These are phyloP conservation scores for Megalurothrips usitatus DNA, from an alignment of 2,888 invertebrate genomes.

Conservation along the genomic window DNA sequence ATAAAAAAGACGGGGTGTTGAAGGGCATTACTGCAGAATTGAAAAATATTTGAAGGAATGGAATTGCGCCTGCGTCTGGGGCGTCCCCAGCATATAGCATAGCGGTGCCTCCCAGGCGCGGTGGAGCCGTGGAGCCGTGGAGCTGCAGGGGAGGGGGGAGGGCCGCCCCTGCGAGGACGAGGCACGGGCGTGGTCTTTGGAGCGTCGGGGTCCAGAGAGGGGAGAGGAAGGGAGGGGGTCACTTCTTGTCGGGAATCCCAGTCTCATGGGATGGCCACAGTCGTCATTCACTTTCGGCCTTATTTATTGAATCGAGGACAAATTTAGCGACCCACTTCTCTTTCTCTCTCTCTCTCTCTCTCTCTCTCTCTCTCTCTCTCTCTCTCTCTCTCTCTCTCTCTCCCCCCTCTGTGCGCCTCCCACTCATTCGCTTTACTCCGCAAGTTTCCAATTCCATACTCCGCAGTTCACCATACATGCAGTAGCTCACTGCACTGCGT, in stretches of 20 bases:
- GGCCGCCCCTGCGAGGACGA: too few relatives aligned
- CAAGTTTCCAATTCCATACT: conserved; percentile 16
- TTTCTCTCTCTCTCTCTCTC: neutral
- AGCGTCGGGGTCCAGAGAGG: conserved; percentile 36
- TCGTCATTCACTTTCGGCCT: conserved; percentile 17
- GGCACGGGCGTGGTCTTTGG: conserved; percentile 27
- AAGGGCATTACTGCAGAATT: too few relatives aligned
- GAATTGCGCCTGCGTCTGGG: too few relatives aligned
- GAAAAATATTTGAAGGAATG: too few relatives aligned
- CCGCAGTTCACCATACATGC: too few relatives aligned
- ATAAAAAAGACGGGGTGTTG: too few relatives aligned
- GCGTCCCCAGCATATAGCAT: too few relatives aligned
- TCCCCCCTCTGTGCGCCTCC: neutral
- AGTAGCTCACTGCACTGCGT: too few relatives aligned
- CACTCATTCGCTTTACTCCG: neutral
- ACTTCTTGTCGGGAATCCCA: neutral
- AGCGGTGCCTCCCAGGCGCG: neutral
- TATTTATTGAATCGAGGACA: conserved; percentile 22
- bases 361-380: neutral
- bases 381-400: neutral
- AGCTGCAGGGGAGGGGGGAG: too few relatives aligned
- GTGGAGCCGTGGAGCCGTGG: neutral
- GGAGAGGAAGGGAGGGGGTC: conserved; percentile 41
- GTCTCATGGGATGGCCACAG: conserved; percentile 5
- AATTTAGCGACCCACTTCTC: conserved; percentile 11